Evolutionary conservation across 2,888 invertebrate species (phyloP).

Genomic region (Timema cristinae): DNA sequence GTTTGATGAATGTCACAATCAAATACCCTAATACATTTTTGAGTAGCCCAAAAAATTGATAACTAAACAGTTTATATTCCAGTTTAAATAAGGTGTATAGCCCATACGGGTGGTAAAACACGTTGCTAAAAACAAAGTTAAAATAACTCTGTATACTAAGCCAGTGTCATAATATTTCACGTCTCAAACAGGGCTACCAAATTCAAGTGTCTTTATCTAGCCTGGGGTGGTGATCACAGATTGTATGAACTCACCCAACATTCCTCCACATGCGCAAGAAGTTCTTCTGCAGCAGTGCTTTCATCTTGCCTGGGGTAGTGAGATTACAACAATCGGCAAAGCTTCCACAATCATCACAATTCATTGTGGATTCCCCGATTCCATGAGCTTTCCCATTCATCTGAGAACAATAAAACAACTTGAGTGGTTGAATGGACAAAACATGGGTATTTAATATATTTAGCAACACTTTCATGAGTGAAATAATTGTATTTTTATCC

Average conservation of each 20-base stretch:
- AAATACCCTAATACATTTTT: no score
- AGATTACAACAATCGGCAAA: conserved; percentile 55
- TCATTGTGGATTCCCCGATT: conserved; percentile 49
- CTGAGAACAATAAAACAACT: conserved; percentile 38
- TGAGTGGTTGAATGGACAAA: conserved; percentile 6
- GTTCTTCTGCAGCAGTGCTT: conserved; percentile 81
- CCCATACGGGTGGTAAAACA: no score
- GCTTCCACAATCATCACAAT: conserved; percentile 57
- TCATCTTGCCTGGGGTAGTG: conserved; percentile 81
- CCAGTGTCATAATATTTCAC: no score
- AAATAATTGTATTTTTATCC: background rate
- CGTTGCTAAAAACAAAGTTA: no score
- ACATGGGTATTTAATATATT: conserved; percentile 1
- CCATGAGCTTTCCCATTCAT: conserved; percentile 45
- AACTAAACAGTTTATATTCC: no score
- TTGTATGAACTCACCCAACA: conserved; percentile 57
- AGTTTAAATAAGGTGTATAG: no score
- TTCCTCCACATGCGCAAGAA: conserved; percentile 89
- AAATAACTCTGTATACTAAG: no score
- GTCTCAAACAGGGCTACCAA: no score
- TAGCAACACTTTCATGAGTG: background rate
- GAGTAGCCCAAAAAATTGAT: no score
- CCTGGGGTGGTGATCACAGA: no score
- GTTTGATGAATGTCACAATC: no score
- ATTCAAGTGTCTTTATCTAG: no score